A percentile compares a stretch with the other conserved stretches of the same genome.
phyloP scores from a whole-genome alignment of 2,888 invertebrate genomes.

The Pocota personata region DNA sequence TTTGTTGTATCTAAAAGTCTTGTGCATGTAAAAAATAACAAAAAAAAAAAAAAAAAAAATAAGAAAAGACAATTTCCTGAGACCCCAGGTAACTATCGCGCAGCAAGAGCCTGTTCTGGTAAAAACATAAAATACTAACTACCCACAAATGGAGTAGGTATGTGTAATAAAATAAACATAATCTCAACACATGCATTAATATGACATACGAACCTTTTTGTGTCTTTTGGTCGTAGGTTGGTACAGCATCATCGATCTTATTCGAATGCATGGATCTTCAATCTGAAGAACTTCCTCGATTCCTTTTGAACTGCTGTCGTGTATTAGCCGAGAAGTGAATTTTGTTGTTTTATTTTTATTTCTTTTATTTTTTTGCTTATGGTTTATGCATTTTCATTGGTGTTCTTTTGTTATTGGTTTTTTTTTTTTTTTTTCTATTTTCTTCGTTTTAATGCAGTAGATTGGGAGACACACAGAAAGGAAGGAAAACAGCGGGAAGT shows the following conservation, averaged over 20 bases:
- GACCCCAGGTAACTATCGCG: slow-evolving; percentile 22
- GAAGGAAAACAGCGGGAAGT: slow-evolving; percentile 73
- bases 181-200: slow-evolving; percentile 37
- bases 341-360: slow-evolving; percentile 33
- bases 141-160: slow-evolving; percentile 31
- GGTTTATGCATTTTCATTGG: slow-evolving; percentile 60
- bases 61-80: neutral
- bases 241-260: slow-evolving; percentile 72
- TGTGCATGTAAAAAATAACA: neutral
- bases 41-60: neutral
- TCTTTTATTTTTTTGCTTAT: slow-evolving; percentile 53
- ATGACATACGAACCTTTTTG: slow-evolving; percentile 64
- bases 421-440: slow-evolving; percentile 34
- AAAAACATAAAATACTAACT: slow-evolving; percentile 8
- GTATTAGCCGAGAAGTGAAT: slow-evolving; percentile 55
- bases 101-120: slow-evolving; percentile 22
- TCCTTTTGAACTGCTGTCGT: slow-evolving; percentile 59
- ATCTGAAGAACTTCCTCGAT: slow-evolving; percentile 71
- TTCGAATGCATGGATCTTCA: slow-evolving; percentile 73
- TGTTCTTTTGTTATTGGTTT: slow-evolving; percentile 59
- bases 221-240: slow-evolving; percentile 71
- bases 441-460: slow-evolving; percentile 66
- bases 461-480: slow-evolving; percentile 69
- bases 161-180: slow-evolving; percentile 37
- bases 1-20: neutral